Conservation (phyloP, 2,888 invertebrate species). For the Andrena marginata region DNA sequence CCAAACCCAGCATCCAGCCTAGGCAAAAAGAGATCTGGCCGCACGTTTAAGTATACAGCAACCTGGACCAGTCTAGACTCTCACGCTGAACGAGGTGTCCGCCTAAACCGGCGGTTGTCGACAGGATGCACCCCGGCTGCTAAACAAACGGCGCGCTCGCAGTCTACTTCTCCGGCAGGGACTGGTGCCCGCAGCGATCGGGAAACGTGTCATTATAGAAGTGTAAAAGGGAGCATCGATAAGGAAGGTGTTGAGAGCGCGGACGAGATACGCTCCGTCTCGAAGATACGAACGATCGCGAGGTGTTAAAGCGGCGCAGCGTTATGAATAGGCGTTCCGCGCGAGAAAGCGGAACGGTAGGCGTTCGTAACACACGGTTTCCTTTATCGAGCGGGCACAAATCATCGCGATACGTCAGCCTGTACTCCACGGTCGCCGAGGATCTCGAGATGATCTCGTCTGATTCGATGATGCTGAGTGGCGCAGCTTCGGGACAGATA, state of each 20-base stretch:
- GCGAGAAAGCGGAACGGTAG: slow-evolving; percentile 55
- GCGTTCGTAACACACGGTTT: slow-evolving; percentile 63
- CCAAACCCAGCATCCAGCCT: neutral
- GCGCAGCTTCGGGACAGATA: slow-evolving; percentile 4
- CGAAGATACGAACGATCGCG: slow-evolving; percentile 67
- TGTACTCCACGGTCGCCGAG: neutral
- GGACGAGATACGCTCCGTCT: slow-evolving; percentile 78
- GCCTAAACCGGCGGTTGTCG: slow-evolving; percentile 34
- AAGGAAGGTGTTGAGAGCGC: slow-evolving; percentile 84
- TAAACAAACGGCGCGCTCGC: slow-evolving; percentile 80
- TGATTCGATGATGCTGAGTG: slow-evolving; percentile 19
- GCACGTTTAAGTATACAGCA: slow-evolving; percentile 34
- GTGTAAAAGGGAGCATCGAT: slow-evolving; percentile 77
- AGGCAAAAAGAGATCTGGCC: neutral
- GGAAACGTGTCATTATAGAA: slow-evolving; percentile 82
- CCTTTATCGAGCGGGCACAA: slow-evolving; percentile 66
- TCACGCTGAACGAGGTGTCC: slow-evolving; percentile 47
- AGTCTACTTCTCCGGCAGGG: slow-evolving; percentile 47
- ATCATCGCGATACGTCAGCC: slow-evolving; percentile 49
- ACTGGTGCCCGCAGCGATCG: slow-evolving; percentile 54
- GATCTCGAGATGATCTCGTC: slow-evolving; percentile 42
- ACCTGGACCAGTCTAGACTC: slow-evolving; percentile 17
- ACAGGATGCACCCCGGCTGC: slow-evolving; percentile 77
- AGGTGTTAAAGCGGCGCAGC: slow-evolving; percentile 77
- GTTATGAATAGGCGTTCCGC: slow-evolving; percentile 57